Conservation (phyloP, 2,113 vertebrate genomes). For the Elaphurus davidianus region DNA sequence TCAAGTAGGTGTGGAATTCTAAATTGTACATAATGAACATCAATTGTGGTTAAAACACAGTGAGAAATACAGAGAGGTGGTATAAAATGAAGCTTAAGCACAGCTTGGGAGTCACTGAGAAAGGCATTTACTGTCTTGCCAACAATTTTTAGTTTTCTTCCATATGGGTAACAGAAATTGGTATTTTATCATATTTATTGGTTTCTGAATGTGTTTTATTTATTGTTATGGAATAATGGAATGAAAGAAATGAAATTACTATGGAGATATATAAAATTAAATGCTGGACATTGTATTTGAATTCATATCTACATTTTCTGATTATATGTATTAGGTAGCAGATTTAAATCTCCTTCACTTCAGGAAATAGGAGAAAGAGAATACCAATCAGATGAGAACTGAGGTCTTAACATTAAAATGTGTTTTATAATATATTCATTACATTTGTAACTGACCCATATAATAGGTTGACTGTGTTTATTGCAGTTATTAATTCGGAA, state of each 20-base stretch:
- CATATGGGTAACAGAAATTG: background rate
- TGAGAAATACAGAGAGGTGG: background rate
- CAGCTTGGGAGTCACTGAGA: background rate
- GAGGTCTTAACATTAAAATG: conserved; percentile 61
- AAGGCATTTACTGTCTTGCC: background rate
- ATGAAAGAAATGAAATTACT: conserved; percentile 22
- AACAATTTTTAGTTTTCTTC: conserved; percentile 12
- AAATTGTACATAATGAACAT: background rate
- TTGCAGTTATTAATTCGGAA: conserved; percentile 71
- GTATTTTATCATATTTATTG: conserved; percentile 49
- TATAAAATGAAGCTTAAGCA: background rate
- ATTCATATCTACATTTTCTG: conserved; percentile 44
- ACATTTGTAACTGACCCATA: conserved; percentile 76
- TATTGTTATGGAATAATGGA: background rate
- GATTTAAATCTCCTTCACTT: conserved; percentile 50
- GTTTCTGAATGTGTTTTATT: conserved; percentile 30
- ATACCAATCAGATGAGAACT: conserved; percentile 48
- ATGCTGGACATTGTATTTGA: conserved; percentile 24
- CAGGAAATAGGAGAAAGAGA: conserved; percentile 53
- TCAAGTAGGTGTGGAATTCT: background rate
- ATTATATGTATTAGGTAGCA: conserved; percentile 47
- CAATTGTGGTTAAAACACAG: background rate
- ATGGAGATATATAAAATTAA: conserved; percentile 43
- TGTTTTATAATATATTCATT: conserved; percentile 71
- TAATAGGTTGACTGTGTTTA: conserved; percentile 72